Evolutionary conservation across 2,797 vertebrate species (phyloP).

Genomic region (Fratercula arctica): DNA sequence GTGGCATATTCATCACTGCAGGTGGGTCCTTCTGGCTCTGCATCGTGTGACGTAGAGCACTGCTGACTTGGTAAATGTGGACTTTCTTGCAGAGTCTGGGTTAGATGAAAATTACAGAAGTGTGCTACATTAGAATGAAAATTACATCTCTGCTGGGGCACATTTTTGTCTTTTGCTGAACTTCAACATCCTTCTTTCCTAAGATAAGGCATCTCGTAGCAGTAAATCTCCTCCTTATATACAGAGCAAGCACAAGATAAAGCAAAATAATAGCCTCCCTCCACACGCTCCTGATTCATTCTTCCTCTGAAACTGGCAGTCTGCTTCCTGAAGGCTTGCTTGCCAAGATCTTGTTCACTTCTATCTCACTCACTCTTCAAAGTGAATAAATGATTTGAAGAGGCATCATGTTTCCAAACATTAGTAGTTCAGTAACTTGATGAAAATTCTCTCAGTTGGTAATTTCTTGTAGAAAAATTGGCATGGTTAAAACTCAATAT

Average conservation of each 20-base stretch:
- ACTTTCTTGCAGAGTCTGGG: background rate
- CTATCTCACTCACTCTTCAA: background rate
- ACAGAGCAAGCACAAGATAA: slow-evolving; percentile 30
- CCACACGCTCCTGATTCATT: slow-evolving; percentile 10
- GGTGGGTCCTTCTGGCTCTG: background rate
- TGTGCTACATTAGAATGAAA: slow-evolving; percentile 3
- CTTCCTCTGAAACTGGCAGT: slow-evolving; percentile 33
- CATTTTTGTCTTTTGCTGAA: slow-evolving; percentile 48
- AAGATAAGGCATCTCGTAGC: background rate
- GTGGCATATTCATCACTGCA: background rate
- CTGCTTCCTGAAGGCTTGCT: background rate
- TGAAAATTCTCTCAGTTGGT: background rate
- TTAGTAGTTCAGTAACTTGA: background rate
- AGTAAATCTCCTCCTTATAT: slow-evolving; percentile 35
- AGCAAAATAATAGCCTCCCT: slow-evolving; percentile 38
- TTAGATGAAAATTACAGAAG: slow-evolving; percentile 32
- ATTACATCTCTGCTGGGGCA: background rate
- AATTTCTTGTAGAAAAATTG: background rate
- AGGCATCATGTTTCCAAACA: slow-evolving; percentile 20
- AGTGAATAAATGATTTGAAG: slow-evolving; percentile 5
- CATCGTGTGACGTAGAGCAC: background rate
- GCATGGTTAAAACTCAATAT: background rate
- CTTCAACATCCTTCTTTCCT: slow-evolving; percentile 23
- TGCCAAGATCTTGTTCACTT: slow-evolving; percentile 31
- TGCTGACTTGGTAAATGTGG: slow-evolving; percentile 2